Evolutionary conservation across 2,113 vertebrate genomes (phyloP), one percentile per base, ranked within the genome.

Genomic region (Paramormyrops kingsleyae): DNA sequence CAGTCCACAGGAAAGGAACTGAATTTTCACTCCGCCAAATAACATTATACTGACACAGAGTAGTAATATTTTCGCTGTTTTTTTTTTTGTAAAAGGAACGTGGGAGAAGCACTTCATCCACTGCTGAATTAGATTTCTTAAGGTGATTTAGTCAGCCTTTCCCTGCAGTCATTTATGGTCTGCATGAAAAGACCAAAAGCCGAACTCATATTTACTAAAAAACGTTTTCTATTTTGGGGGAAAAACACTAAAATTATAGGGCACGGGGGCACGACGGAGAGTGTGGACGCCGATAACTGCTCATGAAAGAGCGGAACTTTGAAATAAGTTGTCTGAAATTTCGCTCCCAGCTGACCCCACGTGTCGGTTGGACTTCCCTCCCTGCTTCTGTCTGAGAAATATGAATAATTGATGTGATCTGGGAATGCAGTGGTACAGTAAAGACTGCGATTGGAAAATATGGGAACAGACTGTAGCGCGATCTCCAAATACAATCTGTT

Each of bases 391-490:
- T 53, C 24, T 50, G 42, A 5, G 66, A 35, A 88, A 27, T 7
- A 80, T 50, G 12, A 89, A 77, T 89, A 77, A 80, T 89, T 89
- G 8, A 52, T 35, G 24, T 49, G 47, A 80, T 88, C 50, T 53
- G 88, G 24, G 19, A 47, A 50, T 10, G 13, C 46, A 8, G 17
- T 50, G 46, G 21, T 19, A 35, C 35, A 6, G 56, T 4, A 35
- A 80, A 15, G 27, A 52, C 24, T 88, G 35, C 17, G 52, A 53
- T 21, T 53, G 13, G 59, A 24, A 19, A 77, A 2, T 3, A 74
- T 3, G 4, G 46, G 59, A 12, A 77, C 74, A 46, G 39, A 59
- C 24, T 88, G 46, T 44, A 35, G 6, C 66, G n/a, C 42, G 27
- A 17, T 50, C n/a, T 27, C 87, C 15, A 52, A 80, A 39, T 39